Evolutionary conservation across 2,113 vertebrate genomes (phyloP).

Genomic region (Geothlypis trichas): DNA sequence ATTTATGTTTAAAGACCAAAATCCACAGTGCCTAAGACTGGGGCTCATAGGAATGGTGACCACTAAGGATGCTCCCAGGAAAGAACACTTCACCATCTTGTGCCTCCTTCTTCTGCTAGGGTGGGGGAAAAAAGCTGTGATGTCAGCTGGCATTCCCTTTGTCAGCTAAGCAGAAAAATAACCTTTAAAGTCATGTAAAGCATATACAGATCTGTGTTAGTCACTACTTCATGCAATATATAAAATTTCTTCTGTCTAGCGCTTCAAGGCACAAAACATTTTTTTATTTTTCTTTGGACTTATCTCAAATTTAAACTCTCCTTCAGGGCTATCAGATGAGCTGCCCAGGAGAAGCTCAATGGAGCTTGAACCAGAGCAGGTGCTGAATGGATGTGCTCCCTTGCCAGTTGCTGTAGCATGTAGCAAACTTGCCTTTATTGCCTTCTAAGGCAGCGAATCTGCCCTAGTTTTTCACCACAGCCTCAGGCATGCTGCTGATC

Average conservation of each 20-base stretch:
- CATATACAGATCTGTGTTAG: not conserved
- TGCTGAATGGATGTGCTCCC: constrained; percentile 6
- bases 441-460: not conserved
- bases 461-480: not conserved
- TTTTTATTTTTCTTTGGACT: not conserved
- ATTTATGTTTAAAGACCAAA: not conserved
- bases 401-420: not conserved
- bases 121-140: not conserved
- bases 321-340: not conserved
- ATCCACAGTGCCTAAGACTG: not conserved
- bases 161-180: not conserved
- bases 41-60: not conserved
- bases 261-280: not conserved
- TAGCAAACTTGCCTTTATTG: not conserved
- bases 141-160: not conserved
- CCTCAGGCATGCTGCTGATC: not conserved
- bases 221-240: not conserved
- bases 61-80: not conserved
- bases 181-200: not conserved
- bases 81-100: not conserved
- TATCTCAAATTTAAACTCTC: not conserved
- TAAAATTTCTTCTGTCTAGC: not conserved
- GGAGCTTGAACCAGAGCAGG: not conserved
- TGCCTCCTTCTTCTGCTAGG: not conserved
- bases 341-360: not conserved